Evolutionary conservation across 1,140 invertebrate genomes (phyloP).

Genomic region (Vollenhovia emeryi): DNA sequence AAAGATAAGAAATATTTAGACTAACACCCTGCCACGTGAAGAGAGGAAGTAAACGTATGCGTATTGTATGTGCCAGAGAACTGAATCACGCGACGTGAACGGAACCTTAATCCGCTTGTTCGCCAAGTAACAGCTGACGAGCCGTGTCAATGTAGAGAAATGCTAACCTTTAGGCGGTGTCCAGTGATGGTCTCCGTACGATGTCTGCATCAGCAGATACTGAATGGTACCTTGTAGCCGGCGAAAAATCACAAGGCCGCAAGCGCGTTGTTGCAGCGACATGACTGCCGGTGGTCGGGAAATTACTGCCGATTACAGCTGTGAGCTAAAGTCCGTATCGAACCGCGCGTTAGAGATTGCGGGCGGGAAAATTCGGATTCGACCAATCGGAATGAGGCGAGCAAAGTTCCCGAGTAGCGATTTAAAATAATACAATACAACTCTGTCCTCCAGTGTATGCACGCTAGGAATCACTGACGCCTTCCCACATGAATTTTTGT

Average conservation of each 20-base stretch:
- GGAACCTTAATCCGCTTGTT: background rate
- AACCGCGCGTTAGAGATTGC: background rate
- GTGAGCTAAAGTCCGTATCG: background rate
- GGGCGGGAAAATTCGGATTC: background rate
- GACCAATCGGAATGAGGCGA: background rate
- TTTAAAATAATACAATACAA: background rate
- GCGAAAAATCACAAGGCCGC: slow-evolving; percentile 91
- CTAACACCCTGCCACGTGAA: too few relatives aligned
- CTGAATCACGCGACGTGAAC: background rate
- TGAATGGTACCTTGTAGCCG: slow-evolving; percentile 86
- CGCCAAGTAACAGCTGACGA: background rate
- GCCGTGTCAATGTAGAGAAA: background rate
- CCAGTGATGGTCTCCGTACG: slow-evolving; percentile 91
- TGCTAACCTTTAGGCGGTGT: slow-evolving; percentile 90
- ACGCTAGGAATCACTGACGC: too few relatives aligned
- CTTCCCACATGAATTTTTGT: too few relatives aligned
- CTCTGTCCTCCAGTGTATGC: too few relatives aligned
- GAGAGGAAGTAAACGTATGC: too few relatives aligned
- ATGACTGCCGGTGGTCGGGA: background rate
- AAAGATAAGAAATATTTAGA: too few relatives aligned
- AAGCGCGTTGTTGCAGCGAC: slow-evolving; percentile 84
- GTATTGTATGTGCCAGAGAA: too few relatives aligned
- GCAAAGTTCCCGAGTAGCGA: background rate
- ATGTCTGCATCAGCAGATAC: slow-evolving; percentile 90
- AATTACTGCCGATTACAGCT: too few relatives aligned